Conservation (phyloP, 2,797 vertebrate genomes). For the Echiichthys vipera region DNA sequence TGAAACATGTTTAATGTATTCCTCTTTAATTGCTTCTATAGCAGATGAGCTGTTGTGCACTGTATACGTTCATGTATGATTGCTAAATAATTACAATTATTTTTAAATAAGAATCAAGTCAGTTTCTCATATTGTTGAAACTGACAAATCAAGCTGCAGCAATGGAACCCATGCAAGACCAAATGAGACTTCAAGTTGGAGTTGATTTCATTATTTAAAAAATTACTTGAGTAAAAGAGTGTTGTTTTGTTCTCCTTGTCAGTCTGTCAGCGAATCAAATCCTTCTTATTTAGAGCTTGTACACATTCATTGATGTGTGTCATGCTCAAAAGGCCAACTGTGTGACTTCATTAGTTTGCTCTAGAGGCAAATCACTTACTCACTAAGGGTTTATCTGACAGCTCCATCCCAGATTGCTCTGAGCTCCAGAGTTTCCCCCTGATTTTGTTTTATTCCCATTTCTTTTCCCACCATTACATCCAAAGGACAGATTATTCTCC, state of each 20-base stretch:
- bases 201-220: conserved; percentile 41
- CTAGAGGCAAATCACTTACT: conserved; percentile 43
- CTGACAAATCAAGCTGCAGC: neutral
- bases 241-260: conserved; percentile 20
- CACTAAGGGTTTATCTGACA: conserved; percentile 16
- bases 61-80: neutral
- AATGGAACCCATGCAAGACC: conserved; percentile 1
- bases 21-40: conserved; percentile 27
- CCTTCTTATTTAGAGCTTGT: conserved; percentile 36
- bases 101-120: conserved; percentile 3
- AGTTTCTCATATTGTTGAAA: neutral
- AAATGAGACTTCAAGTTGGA: conserved; percentile 32
- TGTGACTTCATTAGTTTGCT: conserved; percentile 63
- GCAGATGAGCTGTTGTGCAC: neutral
- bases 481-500: conserved; percentile 28
- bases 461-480: conserved; percentile 32
- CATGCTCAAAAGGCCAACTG: conserved; percentile 50
- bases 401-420: conserved; percentile 6
- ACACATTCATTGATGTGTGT: conserved; percentile 32
- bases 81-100: conserved; percentile 19
- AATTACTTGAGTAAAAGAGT: conserved; percentile 8
- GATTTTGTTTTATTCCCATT: conserved; percentile 26
- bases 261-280: conserved; percentile 25
- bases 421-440: conserved; percentile 16
- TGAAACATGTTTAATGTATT: conserved; percentile 22